phyloP scores from a whole-genome alignment of 2,113 vertebrate genomes.

The Falcunculus frontatus region DNA sequence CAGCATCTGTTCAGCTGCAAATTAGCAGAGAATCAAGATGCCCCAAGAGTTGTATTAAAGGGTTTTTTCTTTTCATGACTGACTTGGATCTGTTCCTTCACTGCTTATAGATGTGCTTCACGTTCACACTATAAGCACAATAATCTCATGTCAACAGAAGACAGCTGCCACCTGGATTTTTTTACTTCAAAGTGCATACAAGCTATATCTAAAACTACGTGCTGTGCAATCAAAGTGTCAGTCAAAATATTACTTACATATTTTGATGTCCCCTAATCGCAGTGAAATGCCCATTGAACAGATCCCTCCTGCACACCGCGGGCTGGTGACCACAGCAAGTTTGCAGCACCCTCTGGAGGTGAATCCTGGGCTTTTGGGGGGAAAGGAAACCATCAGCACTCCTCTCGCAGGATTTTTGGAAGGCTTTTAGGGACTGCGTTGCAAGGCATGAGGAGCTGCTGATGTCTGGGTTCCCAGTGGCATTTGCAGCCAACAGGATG shows the following conservation, averaged over 20 bases:
- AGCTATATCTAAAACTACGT: neutral
- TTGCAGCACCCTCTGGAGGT: constrained; percentile 62
- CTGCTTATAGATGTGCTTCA: neutral
- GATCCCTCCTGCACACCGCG: neutral
- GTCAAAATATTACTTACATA: neutral
- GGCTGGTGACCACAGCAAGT: constrained; percentile 1
- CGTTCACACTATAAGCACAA: neutral
- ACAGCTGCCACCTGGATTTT: neutral
- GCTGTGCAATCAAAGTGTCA: neutral
- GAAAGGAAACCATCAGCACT: neutral
- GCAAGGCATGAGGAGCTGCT: neutral
- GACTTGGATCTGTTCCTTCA: neutral
- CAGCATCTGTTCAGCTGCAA: neutral
- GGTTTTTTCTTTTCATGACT: neutral
- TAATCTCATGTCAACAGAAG: neutral
- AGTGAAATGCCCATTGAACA: neutral
- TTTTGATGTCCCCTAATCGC: neutral
- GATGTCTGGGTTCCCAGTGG: neutral
- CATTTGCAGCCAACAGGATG: neutral
- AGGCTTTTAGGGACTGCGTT: neutral
- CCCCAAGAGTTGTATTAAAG: neutral
- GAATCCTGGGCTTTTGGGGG: neutral
- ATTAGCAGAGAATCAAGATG: neutral
- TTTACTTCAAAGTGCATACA: neutral
- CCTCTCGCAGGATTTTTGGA: neutral